A percentile compares a stretch with the other conserved stretches of the same genome.
phyloP scores from a whole-genome alignment of 2,888 invertebrate genomes.

The Drosophila fungiperda region DNA sequence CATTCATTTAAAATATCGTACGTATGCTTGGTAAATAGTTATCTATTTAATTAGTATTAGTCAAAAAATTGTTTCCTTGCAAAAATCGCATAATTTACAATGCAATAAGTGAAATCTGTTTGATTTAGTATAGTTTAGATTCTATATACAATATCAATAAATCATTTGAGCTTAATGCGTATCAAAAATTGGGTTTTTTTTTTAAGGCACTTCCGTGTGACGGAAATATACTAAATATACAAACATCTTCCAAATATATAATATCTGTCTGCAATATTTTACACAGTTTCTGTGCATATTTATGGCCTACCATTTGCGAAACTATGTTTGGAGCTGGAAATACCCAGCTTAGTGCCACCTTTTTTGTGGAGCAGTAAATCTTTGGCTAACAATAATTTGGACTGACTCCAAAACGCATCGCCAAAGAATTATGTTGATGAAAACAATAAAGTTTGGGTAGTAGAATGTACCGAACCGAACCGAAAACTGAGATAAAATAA shows the following conservation, averaged over 20 bases:
- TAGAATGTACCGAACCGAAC: constrained; percentile 23
- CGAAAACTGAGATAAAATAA: constrained; percentile 9
- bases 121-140: constrained; percentile 22
- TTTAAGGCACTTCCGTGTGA: constrained; percentile 85
- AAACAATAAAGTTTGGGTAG: constrained; percentile 68
- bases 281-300: constrained; percentile 49
- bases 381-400: constrained; percentile 75
- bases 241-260: constrained; percentile 32
- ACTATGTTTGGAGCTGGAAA: constrained; percentile 58
- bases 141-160: constrained; percentile 51
- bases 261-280: constrained; percentile 50
- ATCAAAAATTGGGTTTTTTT: constrained; percentile 70
- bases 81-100: constrained; percentile 72
- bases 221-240: constrained; percentile 82
- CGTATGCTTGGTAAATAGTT: constrained; percentile 72
- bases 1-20: constrained; percentile 78
- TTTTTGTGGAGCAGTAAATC: constrained; percentile 62
- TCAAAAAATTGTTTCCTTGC: constrained; percentile 73
- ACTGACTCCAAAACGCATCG: constrained; percentile 68
- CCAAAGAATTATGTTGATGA: constrained; percentile 78
- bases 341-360: constrained; percentile 72
- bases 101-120: constrained; percentile 53
- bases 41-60: constrained; percentile 66
- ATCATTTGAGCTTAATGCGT: constrained; percentile 56
- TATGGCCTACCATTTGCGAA: constrained; percentile 57